Percentiles rank a stretch among this genome's conserved stretches.
phyloP scores from a whole-genome alignment of 2,888 invertebrate species.

The Tipula confusa region DNA sequence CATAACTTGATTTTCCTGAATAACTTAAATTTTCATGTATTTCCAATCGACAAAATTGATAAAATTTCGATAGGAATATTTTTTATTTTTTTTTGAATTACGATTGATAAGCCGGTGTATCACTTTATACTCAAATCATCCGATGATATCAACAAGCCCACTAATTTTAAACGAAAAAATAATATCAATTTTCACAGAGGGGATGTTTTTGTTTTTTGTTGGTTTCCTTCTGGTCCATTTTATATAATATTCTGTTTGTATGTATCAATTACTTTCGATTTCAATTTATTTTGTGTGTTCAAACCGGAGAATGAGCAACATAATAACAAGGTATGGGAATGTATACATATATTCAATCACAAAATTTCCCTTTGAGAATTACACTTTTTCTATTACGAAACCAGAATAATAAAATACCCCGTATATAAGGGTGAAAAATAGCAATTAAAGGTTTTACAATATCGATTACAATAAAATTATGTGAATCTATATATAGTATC shows the following conservation, averaged over 20 bases:
- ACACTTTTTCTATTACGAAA: background rate
- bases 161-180: background rate
- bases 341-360: background rate
- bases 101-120: no score
- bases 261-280: background rate
- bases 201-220: background rate
- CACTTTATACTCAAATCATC: background rate
- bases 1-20: no score
- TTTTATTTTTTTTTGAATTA: no score
- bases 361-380: conserved; percentile 28
- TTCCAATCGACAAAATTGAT: no score
- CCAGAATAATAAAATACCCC: background rate
- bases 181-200: background rate
- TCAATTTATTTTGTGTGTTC: background rate
- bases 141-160: background rate
- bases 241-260: background rate
- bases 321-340: background rate
- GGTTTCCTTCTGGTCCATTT: background rate
- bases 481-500: background rate
- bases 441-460: conserved; percentile 46
- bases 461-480: conserved; percentile 49
- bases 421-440: conserved; percentile 1
- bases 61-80: no score
- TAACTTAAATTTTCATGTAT: no score
- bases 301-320: background rate